Percentiles rank a stretch among this genome's conserved stretches.
Conservation (phyloP, 2,888 invertebrate species). For the Microplitis manilae region DNA sequence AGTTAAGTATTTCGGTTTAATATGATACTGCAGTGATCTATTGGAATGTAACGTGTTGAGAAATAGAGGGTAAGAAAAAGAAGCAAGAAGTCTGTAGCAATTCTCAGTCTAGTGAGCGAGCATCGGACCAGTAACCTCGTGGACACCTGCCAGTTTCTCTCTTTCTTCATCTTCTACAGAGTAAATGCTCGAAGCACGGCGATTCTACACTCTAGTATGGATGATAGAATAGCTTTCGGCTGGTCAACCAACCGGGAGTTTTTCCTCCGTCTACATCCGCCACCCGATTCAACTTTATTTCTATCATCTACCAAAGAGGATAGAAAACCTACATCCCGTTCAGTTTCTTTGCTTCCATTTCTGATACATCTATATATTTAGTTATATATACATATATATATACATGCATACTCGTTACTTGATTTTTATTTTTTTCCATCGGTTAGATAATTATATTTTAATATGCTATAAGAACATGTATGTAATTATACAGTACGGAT, state of each 20-base stretch:
- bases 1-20: too few species aligned
- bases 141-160: conserved; percentile 41
- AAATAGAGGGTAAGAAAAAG: conserved; percentile 7
- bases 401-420: not conserved
- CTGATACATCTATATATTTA: not conserved
- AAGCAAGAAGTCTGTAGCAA: conserved; percentile 12
- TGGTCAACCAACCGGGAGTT: conserved; percentile 7
- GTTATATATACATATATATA: not conserved
- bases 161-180: conserved; percentile 16
- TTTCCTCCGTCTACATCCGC: conserved; percentile 2
- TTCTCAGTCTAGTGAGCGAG: conserved; percentile 25
- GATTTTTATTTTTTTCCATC: not conserved
- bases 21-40: too few species aligned
- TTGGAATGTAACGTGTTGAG: not conserved
- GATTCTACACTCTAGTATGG: not conserved
- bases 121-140: conserved; percentile 34
- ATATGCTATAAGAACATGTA: not conserved
- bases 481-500: not conserved
- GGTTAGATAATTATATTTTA: not conserved
- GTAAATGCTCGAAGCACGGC: not conserved
- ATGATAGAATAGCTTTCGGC: conserved; percentile 11
- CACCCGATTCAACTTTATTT: not conserved
- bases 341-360: not conserved
- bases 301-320: not conserved
- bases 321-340: not conserved